Base-by-base conservation (phyloP, 2,888 invertebrate species). In the Periphyllus acericola region DNA sequence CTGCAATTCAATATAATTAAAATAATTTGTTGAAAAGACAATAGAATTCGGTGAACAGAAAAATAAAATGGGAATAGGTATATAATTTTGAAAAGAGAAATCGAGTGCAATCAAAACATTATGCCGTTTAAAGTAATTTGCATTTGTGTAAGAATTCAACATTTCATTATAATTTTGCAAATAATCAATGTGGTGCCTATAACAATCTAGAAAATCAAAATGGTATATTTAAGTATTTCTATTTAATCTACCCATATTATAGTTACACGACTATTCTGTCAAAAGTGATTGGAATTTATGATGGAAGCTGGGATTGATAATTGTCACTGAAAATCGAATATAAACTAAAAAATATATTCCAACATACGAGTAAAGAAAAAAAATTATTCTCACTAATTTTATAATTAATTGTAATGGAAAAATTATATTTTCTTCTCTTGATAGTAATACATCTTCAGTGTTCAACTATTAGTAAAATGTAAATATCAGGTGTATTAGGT, bases 21-120 rank as follows among this genome's bases (percentile, higher is more conserved):
- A 55, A 55, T 25, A 72, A 83, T 83, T 83, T 71, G n/a, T 55
- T 55, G 11, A 34, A 74, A 83, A 83, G 55, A 83, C 83, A 83
- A 83, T 83, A 74, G 74, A 55, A 55, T 34, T 74, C 55, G 55
- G 32, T 21, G 52, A 83, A 55, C 72, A 55, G 55, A 52, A 52
- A 36, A 74, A 74, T 72, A 83, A n/a, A 72, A 60, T 52, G 17
- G 17, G 9, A 36, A 36, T 74, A 55, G 19, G 34, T 74, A 82
- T 71, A 74, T 55, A n/a, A 29, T 80, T 5, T n/a, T 66, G 19
- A 71, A 82, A 82, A 82, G 82, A 82, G 82, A 82, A 82, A 82
- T 82, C 71, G 19, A 71, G 82, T 71, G 32, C 29, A 81, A 81
- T 71, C 81, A 81, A 81, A 81, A 81, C 32, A 81, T 71, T 68